Base-by-base conservation (phyloP, 2,797 vertebrate genomes). In the Myiothlypis coronata region DNA sequence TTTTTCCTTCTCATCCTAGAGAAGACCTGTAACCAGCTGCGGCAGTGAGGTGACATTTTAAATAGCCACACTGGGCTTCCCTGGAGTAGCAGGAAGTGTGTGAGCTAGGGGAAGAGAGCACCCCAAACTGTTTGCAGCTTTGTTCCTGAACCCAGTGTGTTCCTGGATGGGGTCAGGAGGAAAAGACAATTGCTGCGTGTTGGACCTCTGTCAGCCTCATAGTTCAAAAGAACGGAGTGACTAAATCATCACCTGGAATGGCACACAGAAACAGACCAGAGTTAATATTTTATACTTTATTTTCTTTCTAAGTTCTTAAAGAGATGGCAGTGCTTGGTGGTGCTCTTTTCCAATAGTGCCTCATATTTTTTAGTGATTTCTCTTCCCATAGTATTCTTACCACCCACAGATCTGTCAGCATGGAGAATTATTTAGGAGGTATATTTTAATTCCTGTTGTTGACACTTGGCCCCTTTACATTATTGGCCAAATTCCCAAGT, bases 81-180 rank as follows among this genome's bases (percentile, higher is more conserved):
- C 49, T 78, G 0, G 2, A 83, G 56, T 20, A 15, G 16, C 39
- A 59, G 35, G 34, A 79, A 41, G 17, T 3, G 18, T 20, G 19
- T 41, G 46, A 90, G 35, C 46, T 64, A 16, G 78, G 61, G n/a
- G 50, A 32, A 68, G n/a, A 32, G 46, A 83, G 9, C n/a, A 43
- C 8, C 8, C 22, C 50, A 19, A 43, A 22, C 27, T 32, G 6
- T 76, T 83, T 60, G 37, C 17, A 37, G 60, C 32, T 74, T 74
- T 63, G 3, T 17, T 74, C 12, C 1, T 50, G 34, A 11, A 26
- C 27, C 3, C 0, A 0, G 0, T 53, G 12, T n/a, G 44, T 21
- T 84, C 41, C 14, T 41, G 24, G 24, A 56, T 53, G 1, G 0
- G 11, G 7, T 44, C 10, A 49, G 28, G 1, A 74, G 55, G n/a